A percentile compares a stretch with the other conserved stretches of the same genome.
Evolutionary conservation across 2,888 invertebrate species (phyloP).

Genomic region (Caenorhabditis sinica): DNA sequence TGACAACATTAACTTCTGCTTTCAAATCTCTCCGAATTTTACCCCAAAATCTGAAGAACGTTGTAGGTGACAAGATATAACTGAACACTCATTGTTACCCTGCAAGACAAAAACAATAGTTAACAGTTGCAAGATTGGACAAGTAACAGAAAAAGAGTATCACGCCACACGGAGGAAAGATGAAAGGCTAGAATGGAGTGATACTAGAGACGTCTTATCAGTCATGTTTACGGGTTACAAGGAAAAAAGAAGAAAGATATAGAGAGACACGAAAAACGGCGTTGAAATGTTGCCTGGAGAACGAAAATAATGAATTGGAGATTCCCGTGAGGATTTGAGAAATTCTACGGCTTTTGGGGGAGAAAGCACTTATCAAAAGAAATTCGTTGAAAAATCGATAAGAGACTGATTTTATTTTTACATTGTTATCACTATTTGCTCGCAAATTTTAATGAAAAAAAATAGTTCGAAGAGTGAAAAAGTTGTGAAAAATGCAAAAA

Average conservation of each 20-base stretch:
- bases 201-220: conserved; percentile 46
- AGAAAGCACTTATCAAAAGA: too few relatives aligned
- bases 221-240: conserved; percentile 23
- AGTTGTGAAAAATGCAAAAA: background rate
- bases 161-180: conserved; percentile 50
- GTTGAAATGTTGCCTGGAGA: background rate
- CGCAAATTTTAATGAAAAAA: background rate
- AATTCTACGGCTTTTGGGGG: too few relatives aligned
- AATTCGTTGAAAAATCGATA: too few relatives aligned
- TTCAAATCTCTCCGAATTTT: conserved; percentile 6
- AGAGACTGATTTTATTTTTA: too few relatives aligned
- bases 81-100: conserved; percentile 67
- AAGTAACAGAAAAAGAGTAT: conserved; percentile 16
- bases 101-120: conserved; percentile 19
- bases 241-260: conserved; percentile 36
- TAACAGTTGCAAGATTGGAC: background rate
- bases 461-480: background rate
- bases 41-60: conserved; percentile 78
- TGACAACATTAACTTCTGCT: too few relatives aligned
- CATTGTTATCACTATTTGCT: background rate
- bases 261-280: background rate
- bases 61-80: conserved; percentile 81
- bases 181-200: conserved; percentile 54
- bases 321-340: too few relatives aligned
- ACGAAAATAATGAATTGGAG: background rate